Conservation (phyloP, 30 jellyfish, hydroid and myxozoan genomes). For the Phacellophora camtschatica region DNA sequence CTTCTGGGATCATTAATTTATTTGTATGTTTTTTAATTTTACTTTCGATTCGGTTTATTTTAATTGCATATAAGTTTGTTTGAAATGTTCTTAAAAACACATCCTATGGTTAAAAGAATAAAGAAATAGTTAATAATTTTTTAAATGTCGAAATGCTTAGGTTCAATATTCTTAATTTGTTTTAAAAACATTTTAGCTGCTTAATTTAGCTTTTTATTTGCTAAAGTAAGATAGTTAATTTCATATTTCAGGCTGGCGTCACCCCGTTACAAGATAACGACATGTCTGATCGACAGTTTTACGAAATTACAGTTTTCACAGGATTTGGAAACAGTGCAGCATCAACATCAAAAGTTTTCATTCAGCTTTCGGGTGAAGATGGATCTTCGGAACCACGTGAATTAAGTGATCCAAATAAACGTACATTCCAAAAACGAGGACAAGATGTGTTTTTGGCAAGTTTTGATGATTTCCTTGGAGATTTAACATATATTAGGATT, state of each 20-base stretch:
- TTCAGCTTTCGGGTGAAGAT: constrained; percentile 90
- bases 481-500: constrained; percentile 62
- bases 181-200: too few species aligned
- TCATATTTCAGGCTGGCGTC: constrained; percentile 97
- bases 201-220: too few species aligned
- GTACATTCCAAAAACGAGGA: constrained; percentile 75
- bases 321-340: constrained; percentile 86
- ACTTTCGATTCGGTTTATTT: too few species aligned
- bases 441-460: constrained; percentile 89
- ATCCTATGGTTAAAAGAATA: too few species aligned
- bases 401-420: constrained; percentile 47
- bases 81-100: too few species aligned
- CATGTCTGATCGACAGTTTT: constrained; percentile 78
- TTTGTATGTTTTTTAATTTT: too few species aligned
- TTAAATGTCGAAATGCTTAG: too few species aligned
- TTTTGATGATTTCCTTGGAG: constrained; percentile 83
- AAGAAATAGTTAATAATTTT: too few species aligned
- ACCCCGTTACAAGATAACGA: constrained; percentile 86
- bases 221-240: neutral
- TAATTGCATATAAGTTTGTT: too few species aligned
- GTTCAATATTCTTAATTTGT: too few species aligned
- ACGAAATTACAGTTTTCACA: constrained; percentile 90
- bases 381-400: constrained; percentile 86
- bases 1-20: too few species aligned
- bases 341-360: constrained; percentile 85